These are phyloP conservation scores for Harpalus rufipes DNA, from an alignment of 2,888 invertebrate species.

Conservation along the genomic window DNA sequence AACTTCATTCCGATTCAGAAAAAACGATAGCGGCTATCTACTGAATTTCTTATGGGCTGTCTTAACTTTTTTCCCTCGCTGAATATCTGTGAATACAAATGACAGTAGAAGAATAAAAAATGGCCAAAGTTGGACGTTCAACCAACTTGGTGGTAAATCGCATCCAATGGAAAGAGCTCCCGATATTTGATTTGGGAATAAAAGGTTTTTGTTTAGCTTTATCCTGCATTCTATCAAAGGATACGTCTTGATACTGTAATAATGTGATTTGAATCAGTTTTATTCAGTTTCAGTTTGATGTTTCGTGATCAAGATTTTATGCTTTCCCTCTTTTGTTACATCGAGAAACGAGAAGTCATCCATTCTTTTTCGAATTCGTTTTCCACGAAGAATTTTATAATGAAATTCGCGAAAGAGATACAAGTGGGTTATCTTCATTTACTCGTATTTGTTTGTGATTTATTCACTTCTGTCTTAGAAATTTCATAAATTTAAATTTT, in stretches of 20 bases:
- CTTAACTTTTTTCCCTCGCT: neutral
- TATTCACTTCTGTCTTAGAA: too few species aligned
- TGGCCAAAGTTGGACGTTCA: constrained; percentile 7
- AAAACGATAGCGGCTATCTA: neutral
- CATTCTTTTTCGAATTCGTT: too few species aligned
- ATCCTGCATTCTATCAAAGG: constrained; percentile 39
- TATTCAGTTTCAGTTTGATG: neutral
- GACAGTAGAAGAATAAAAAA: constrained; percentile 44
- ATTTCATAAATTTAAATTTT: too few species aligned
- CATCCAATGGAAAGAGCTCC: neutral
- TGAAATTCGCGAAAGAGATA: too few species aligned
- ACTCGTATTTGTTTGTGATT: too few species aligned
- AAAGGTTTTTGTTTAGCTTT: constrained; percentile 51
- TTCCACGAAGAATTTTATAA: too few species aligned
- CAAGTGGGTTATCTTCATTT: too few species aligned
- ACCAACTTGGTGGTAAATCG: constrained; percentile 25
- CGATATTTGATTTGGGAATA: constrained; percentile 46
- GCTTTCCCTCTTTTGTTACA: neutral
- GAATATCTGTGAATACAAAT: constrained; percentile 47
- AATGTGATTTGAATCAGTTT: constrained; percentile 7
- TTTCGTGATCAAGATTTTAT: constrained; percentile 31
- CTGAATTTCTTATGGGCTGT: constrained; percentile 29
- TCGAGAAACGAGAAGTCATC: too few species aligned
- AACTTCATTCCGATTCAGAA: neutral
- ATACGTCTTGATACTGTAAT: constrained; percentile 9